Conservation (phyloP, 37 sponge, comb jelly and placozoan species). For the Hexactinellida sp. region DNA sequence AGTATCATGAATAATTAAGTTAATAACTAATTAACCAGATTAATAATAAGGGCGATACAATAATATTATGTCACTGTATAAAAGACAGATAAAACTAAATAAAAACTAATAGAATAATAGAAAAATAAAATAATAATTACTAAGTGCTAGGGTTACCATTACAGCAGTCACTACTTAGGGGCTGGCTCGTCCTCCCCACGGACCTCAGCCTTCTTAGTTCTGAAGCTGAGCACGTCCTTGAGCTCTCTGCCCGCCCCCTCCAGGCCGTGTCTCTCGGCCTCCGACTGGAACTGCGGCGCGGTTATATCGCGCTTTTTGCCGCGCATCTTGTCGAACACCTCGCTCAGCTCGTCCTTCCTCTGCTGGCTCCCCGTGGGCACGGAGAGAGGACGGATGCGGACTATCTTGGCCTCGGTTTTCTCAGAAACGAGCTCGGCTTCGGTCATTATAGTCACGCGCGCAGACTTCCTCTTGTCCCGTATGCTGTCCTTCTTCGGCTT, state of each 20-base stretch:
- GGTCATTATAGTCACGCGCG: background rate
- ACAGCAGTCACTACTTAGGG: background rate
- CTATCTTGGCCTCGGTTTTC: background rate
- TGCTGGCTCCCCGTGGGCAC: background rate
- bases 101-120: background rate
- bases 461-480: background rate
- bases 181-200: background rate
- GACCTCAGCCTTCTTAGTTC: background rate
- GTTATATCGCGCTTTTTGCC: background rate
- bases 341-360: background rate
- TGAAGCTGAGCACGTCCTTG: background rate
- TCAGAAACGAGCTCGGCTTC: background rate
- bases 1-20: no score
- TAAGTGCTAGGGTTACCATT: conserved; percentile 12
- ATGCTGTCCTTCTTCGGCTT: background rate
- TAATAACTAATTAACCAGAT: no score
- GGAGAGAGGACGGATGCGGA: background rate
- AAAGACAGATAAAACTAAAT: background rate
- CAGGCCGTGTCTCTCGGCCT: background rate
- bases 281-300: background rate
- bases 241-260: background rate
- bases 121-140: background rate
- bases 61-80: background rate
- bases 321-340: background rate
- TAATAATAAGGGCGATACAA: background rate